Evolutionary conservation across 2,888 invertebrate species (phyloP).

Genomic region (Biston betularia): DNA sequence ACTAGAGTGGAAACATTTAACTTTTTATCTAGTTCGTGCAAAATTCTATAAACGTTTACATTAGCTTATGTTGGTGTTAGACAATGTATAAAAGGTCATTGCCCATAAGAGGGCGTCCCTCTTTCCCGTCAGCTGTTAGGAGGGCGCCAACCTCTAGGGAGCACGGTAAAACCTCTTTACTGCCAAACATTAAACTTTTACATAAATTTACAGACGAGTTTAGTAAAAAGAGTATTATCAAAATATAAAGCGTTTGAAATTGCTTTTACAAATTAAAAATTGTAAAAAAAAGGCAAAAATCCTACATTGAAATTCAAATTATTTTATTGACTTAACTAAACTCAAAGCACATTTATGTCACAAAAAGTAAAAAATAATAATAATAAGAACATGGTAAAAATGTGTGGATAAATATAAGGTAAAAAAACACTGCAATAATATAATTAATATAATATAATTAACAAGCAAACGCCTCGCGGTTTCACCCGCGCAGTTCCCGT

Average conservation of each 20-base stretch:
- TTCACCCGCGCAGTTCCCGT: too few relatives aligned
- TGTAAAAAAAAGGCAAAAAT: too few relatives aligned
- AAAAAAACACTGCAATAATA: too few relatives aligned
- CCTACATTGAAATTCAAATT: too few relatives aligned
- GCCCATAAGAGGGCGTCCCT: slow-evolving; percentile 64
- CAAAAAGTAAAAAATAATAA: too few relatives aligned
- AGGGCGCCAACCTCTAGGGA: slow-evolving; percentile 68
- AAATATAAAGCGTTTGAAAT: slow-evolving; percentile 16
- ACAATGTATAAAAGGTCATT: slow-evolving; percentile 55
- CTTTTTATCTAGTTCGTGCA: slow-evolving; percentile 16
- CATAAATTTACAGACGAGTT: slow-evolving; percentile 49
- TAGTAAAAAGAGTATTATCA: slow-evolving; percentile 30
- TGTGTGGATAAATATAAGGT: too few relatives aligned
- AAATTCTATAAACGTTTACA: slow-evolving; percentile 18
- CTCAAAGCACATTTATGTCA: too few relatives aligned
- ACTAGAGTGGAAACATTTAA: slow-evolving; percentile 7
- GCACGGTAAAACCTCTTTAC: slow-evolving; percentile 45
- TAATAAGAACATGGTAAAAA: too few relatives aligned
- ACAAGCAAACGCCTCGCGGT: too few relatives aligned
- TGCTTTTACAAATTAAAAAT: too few relatives aligned
- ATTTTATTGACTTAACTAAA: too few relatives aligned
- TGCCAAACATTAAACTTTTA: slow-evolving; percentile 48
- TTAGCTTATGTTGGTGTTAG: slow-evolving; percentile 35
- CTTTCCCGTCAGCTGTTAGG: slow-evolving; percentile 74
- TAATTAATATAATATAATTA: too few relatives aligned